A percentile compares a stretch with the other conserved stretches of the same genome.
Evolutionary conservation across 2,797 vertebrate genomes (phyloP).

Genomic region (Pantherophis alleghaniensis): DNA sequence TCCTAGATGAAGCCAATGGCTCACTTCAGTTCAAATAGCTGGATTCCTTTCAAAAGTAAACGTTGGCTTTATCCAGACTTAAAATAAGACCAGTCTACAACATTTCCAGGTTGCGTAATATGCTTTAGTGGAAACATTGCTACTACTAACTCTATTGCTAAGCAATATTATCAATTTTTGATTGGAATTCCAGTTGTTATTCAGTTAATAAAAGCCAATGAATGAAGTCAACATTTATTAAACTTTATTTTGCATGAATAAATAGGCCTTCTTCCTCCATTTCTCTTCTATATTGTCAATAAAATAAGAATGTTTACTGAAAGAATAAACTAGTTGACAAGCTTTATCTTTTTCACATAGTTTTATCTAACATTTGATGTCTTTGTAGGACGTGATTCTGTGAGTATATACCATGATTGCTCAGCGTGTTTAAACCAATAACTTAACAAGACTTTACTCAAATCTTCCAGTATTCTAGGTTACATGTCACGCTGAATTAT

Average conservation of each 20-base stretch:
- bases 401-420: background rate
- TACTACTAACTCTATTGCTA: background rate
- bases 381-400: background rate
- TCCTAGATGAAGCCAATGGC: background rate
- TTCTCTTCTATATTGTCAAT: background rate
- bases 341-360: background rate
- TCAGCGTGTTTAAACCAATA: background rate
- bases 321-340: background rate
- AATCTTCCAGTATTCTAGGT: background rate
- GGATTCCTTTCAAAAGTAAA: background rate
- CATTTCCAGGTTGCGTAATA: background rate
- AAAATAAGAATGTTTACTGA: background rate
- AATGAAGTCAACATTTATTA: background rate
- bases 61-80: accelerated
- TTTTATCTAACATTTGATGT: background rate
- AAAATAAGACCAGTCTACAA: background rate
- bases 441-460: background rate
- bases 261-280: background rate
- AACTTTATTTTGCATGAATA: background rate
- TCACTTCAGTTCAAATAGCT: background rate
- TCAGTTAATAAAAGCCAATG: background rate
- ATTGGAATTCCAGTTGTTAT: background rate
- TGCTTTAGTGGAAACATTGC: background rate
- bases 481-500: background rate
- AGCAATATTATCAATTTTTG: background rate